phyloP scores from a whole-genome alignment of 2,113 vertebrate species.

The Eurypyga helias region DNA sequence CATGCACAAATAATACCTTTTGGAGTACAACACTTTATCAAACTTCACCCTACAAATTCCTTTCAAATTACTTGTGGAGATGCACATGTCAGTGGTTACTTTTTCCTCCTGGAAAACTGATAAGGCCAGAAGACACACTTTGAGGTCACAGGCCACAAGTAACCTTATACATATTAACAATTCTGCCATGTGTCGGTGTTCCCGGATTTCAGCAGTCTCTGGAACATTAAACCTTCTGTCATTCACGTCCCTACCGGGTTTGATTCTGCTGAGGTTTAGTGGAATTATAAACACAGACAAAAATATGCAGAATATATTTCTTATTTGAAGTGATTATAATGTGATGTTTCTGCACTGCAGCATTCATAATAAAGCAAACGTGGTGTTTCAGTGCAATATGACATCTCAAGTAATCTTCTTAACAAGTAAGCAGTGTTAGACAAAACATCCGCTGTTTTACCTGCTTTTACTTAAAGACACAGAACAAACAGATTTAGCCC shows the following conservation, averaged over 20 bases:
- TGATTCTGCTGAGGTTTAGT: constrained; percentile 75
- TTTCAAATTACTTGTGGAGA: constrained; percentile 30
- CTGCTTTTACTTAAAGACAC: constrained; percentile 64
- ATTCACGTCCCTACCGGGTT: constrained; percentile 65
- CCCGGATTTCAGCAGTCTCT: constrained; percentile 57
- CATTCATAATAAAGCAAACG: constrained; percentile 73
- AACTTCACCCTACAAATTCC: constrained; percentile 35
- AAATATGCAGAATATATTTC: constrained; percentile 78
- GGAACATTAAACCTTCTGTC: constrained; percentile 72
- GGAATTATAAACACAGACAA: constrained; percentile 77
- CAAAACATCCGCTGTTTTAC: constrained; percentile 62
- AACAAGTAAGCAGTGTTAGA: constrained; percentile 75
- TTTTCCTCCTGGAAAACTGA: constrained; percentile 63
- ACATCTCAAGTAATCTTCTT: constrained; percentile 78
- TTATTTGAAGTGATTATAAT: constrained; percentile 79
- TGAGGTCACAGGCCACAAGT: constrained; percentile 65
- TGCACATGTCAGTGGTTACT: constrained; percentile 27
- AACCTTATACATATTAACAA: constrained; percentile 75
- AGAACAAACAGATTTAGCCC: constrained; percentile 63
- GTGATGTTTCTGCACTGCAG: constrained; percentile 74
- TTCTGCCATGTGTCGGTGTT: constrained; percentile 60
- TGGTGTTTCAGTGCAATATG: constrained; percentile 66
- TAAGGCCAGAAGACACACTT: constrained; percentile 65
- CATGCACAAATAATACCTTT: constrained; percentile 18
- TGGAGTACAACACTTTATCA: neutral